Evolutionary conservation across 1,140 invertebrate genomes (phyloP).

Genomic region (Hyposmocoma kahamanoa): DNA sequence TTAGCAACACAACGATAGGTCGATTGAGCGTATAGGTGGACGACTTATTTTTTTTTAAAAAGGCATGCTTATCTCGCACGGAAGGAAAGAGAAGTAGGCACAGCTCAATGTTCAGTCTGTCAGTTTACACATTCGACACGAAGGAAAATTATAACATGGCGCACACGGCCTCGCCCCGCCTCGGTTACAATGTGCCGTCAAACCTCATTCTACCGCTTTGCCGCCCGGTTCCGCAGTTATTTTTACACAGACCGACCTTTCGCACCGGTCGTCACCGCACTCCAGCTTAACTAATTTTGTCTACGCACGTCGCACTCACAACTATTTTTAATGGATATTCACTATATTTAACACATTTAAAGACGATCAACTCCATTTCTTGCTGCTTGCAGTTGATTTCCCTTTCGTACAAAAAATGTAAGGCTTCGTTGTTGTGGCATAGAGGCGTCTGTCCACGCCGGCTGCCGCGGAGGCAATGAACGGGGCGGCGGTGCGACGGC

Average conservation of each 20-base stretch:
- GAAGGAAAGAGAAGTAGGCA: slow-evolving; percentile 61
- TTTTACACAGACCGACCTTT: slow-evolving; percentile 73
- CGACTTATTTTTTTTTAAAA: slow-evolving; percentile 24
- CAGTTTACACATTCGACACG: slow-evolving; percentile 65
- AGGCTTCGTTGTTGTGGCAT: slow-evolving; percentile 20
- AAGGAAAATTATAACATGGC: slow-evolving; percentile 72
- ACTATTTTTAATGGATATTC: slow-evolving; percentile 14
- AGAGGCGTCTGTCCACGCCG: slow-evolving; percentile 42
- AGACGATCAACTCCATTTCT: background rate
- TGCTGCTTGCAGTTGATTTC: background rate
- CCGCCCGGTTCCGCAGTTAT: slow-evolving; percentile 72
- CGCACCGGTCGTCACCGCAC: slow-evolving; percentile 69
- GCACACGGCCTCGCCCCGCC: slow-evolving; percentile 67
- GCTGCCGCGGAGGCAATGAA: slow-evolving; percentile 65
- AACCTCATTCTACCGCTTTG: slow-evolving; percentile 71
- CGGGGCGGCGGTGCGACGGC: slow-evolving; percentile 45
- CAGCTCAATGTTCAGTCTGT: slow-evolving; percentile 51
- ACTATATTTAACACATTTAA: slow-evolving; percentile 15
- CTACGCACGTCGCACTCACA: slow-evolving; percentile 55
- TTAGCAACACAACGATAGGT: too few species aligned
- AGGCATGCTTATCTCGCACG: slow-evolving; percentile 29
- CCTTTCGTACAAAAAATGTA: slow-evolving; percentile 15
- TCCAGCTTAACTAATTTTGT: slow-evolving; percentile 45
- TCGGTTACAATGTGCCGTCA: slow-evolving; percentile 68
- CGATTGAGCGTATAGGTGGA: background rate